A percentile compares a stretch with the other conserved stretches of the same genome.
phyloP scores from a whole-genome alignment of 2,113 vertebrate genomes.

The Notothenia rossii region DNA sequence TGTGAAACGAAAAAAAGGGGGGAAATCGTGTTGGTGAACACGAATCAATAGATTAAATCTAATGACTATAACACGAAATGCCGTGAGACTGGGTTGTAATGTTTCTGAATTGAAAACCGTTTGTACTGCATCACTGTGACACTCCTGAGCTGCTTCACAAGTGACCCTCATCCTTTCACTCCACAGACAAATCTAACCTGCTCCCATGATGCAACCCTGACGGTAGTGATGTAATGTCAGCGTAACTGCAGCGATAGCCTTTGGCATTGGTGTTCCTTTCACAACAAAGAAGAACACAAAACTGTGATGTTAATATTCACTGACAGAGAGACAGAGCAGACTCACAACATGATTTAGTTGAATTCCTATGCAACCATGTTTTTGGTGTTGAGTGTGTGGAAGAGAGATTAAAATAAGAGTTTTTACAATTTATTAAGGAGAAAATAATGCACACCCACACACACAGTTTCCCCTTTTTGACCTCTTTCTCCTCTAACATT shows the following conservation, averaged over 20 bases:
- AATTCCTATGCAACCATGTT: neutral
- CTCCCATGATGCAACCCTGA: constrained; percentile 42
- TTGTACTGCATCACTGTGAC: neutral
- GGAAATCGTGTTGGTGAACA: too few species aligned
- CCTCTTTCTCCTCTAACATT: neutral
- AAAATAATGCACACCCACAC: too few species aligned
- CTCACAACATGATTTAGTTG: constrained; percentile 5
- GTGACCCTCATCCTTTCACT: neutral
- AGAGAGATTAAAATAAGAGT: too few species aligned
- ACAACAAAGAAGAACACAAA: neutral
- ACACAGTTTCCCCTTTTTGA: neutral
- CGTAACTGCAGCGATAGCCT: constrained; percentile 38
- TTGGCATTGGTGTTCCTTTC: neutral
- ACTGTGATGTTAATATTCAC: constrained; percentile 23
- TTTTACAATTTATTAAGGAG: neutral
- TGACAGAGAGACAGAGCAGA: constrained; percentile 2
- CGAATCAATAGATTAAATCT: too few species aligned
- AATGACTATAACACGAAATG: too few species aligned
- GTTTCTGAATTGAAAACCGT: neutral
- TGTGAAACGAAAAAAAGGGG: too few species aligned
- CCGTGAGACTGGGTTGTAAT: too few species aligned
- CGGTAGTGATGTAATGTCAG: constrained; percentile 45
- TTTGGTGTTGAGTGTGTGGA: too few species aligned
- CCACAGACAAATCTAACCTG: neutral
- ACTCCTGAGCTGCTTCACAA: too few species aligned